These are phyloP conservation scores for Caerostris extrusa DNA, from an alignment of 1,140 invertebrate species.

Conservation along the genomic window DNA sequence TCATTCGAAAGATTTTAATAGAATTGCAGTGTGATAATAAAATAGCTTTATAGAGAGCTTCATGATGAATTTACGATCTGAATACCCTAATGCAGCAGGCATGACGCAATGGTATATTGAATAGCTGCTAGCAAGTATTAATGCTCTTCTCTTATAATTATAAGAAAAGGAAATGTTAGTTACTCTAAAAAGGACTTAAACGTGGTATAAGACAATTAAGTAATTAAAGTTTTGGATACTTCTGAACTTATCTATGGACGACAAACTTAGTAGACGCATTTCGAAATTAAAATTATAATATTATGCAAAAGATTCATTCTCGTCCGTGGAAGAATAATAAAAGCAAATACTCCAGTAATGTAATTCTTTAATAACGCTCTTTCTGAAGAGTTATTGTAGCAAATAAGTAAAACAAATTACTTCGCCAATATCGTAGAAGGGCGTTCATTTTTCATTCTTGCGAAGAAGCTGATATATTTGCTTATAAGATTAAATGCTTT, in stretches of 20 bases:
- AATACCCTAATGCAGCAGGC: background rate
- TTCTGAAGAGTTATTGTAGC: background rate
- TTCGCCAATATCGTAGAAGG: background rate
- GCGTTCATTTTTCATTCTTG: background rate
- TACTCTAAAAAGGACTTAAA: background rate
- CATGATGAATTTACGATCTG: background rate
- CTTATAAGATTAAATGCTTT: background rate
- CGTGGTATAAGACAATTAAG: background rate
- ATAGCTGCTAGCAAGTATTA: background rate
- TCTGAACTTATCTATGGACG: background rate
- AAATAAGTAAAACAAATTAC: slow-evolving; percentile 17
- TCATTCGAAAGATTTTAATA: too few species aligned
- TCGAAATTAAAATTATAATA: slow-evolving; percentile 1
- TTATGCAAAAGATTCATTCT: background rate
- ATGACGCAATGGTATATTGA: background rate
- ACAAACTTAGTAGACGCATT: background rate
- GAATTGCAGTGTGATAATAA: too few species aligned
- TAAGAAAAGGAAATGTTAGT: background rate
- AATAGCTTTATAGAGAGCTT: background rate
- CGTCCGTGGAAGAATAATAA: background rate
- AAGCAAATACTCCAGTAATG: background rate
- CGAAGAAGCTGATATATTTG: background rate
- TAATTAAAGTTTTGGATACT: background rate
- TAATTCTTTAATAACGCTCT: background rate
- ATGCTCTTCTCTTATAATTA: background rate